Evolutionary conservation across 2,113 vertebrate species (phyloP), one percentile per base, ranked within the genome.

Genomic region (Zapus hudsonius): DNA sequence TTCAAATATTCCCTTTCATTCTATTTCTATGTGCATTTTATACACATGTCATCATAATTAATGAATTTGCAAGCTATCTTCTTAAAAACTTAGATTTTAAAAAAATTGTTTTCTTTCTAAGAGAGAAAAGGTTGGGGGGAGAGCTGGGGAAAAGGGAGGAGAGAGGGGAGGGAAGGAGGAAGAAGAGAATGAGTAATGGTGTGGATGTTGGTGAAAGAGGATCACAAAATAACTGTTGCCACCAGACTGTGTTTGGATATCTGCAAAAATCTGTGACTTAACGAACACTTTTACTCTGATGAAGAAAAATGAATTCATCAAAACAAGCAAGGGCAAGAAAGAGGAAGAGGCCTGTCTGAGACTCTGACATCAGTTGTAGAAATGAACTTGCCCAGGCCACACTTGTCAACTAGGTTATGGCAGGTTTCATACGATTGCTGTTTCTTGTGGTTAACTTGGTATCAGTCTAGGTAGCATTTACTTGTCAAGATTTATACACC

Each of bases 1-100:
- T 94, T 64, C 64, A 87, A 76, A 84, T 94, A 84, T 59, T 81
- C 7, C 44, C 33, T 64, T 93, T 84, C 42, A 31, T 31, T 80
- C n/a, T 88, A 42, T 91, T 84, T 88, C 79, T 42, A 42, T 90
- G 64, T 20, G n/a, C 52, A 78, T 87, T 93, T 93, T 57, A 94
- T 84, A n/a, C 84, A 83, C 25, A 67, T 92, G 11, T 83, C 84
- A 90, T 74, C 15, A 52, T 67, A 92, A 87, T 90, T 42, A 84
- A 86, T 91, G 79, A 40, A 89, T 80, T 84, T 78, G 72, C 73
- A 91, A 92, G n/a, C 80, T 82, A 23, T 40, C 90, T 78, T 73
- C 74, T 61, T 20, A 55, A 87, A 91, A 96, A 59, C 3, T 64
- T 69, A 67, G 27, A 55, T 81, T 91, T 93, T 80, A 33, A 85